Base-by-base conservation (phyloP, 2,888 invertebrate species). In the Melanotus villosus region DNA sequence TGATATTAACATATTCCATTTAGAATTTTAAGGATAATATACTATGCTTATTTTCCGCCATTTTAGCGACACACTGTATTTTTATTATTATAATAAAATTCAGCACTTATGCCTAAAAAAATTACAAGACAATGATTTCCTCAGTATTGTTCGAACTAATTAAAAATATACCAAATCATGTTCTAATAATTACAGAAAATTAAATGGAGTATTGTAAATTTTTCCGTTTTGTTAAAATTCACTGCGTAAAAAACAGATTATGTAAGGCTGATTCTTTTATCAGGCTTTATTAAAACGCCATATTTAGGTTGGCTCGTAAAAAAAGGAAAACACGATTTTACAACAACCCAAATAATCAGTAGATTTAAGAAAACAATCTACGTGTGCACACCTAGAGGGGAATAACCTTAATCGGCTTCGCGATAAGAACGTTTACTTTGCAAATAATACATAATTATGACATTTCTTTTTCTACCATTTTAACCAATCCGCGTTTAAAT, bases 361-460 rank as follows among this genome's bases (percentile, higher is more conserved):
- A 30, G 43, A 18, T 32, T 23, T 34, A 59, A 23, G 57, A 36
- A 19, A 32, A 66, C 59, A 54, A 54, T 26, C 38, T 60, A 32
- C 52, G 67, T 54, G 45, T 62, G 41, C 62, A 67, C 47, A 62
- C 56, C 57, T 64, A 68, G 43, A 68, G 68, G 68, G 62, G 57
- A 68, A 68, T 68, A 68, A 68, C 68, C 68, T 63, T 63, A 68
- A 68, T 68, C 68, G 47, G 41, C 56, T 57, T 52, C 30, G 23
- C 36, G 68, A 68, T 68, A 68, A 68, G 47, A 58, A 26, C 56
- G 63, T 68, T 68, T 57, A 64, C 68, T 63, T 68, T 68, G 68
- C 68, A 58, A 68, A 67, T 26, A 26, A 26, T 67, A 67, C 60
- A 47, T 64, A 64, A 64, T 64, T 64, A 64, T 64, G 18, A 58